Evolutionary conservation across 2,888 invertebrate genomes (phyloP), one percentile per base, ranked within the genome.

Genomic region (Agonopterix alstromeriana): DNA sequence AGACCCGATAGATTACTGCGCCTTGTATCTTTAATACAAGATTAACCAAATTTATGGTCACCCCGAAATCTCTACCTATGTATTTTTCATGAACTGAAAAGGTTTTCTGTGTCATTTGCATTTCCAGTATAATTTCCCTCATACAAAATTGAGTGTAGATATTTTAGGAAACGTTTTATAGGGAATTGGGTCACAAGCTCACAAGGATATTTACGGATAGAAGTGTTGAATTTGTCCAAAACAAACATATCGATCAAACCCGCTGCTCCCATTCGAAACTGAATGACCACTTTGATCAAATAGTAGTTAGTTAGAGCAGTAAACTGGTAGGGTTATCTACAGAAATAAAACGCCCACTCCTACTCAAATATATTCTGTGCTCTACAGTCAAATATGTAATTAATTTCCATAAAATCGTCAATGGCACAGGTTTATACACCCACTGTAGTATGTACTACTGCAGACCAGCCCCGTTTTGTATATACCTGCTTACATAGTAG

Each of bases 11-110:
- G 51, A 57, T 55, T 55, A 51, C 55, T 49, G 49, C 54, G 48
- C 51, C 48, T 50, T 50, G 50, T 54, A 54, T 60, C 57, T 56
- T 61, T 62, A 60, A 61, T 57, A 56, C 53, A 55, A 57, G 58
- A 63, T 60, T 61, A 17, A n/a, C 35, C 44, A 44, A 10, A 44
- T 44, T 44, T 35, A 44, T 44, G 10, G 9, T 11, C 11, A 43
- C 36, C 50, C 58, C 51, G 40, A 49, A 55, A 55, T 50, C 46
- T 51, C 35, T 42, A 27, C 27, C 27, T 46, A 48, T 56, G 49
- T 50, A 56, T 56, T 53, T 57, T 57, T 56, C 53, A 53, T 56
- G 51, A 48, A 50, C 46, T 48, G 54, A 53, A 53, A 55, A 54
- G 53, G 45, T 46, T 54, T 50, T 54, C 48, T 43, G 48, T 55